Evolutionary conservation across 2,888 invertebrate genomes (phyloP).

Genomic region (Epistrophella euchroma): DNA sequence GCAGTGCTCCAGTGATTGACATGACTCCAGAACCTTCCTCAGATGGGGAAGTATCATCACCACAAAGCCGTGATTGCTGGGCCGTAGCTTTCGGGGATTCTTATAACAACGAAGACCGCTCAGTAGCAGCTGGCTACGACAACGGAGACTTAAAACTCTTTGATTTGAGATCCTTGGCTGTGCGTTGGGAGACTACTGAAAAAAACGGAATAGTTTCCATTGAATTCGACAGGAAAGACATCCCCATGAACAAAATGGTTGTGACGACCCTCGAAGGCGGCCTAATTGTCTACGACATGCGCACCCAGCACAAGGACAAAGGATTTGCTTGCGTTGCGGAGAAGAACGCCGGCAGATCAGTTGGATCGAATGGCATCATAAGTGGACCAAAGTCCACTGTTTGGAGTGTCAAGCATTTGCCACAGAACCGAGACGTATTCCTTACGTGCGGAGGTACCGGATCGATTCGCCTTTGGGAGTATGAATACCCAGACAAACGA

Average conservation of each 20-base stretch:
- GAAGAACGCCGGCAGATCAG: slow-evolving; percentile 83
- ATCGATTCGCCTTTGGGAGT: slow-evolving; percentile 97
- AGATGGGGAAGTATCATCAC: slow-evolving; percentile 85
- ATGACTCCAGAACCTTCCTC: slow-evolving; percentile 85
- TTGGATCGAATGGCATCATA: slow-evolving; percentile 83
- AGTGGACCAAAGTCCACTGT: slow-evolving; percentile 92
- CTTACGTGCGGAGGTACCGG: slow-evolving; percentile 96
- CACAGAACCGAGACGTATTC: slow-evolving; percentile 97
- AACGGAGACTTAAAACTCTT: slow-evolving; percentile 98
- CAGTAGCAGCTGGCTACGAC: slow-evolving; percentile 96
- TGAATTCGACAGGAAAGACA: slow-evolving; percentile 97
- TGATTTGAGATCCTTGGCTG: slow-evolving; percentile 92
- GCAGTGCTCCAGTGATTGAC: slow-evolving; percentile 93
- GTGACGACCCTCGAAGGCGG: slow-evolving; percentile 96
- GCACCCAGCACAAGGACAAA: slow-evolving; percentile 93
- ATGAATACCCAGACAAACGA: slow-evolving; percentile 93
- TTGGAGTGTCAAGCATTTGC: slow-evolving; percentile 94
- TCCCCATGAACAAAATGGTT: slow-evolving; percentile 96
- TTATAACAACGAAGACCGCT: slow-evolving; percentile 92
- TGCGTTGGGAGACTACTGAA: slow-evolving; percentile 95
- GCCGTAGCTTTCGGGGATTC: slow-evolving; percentile 96
- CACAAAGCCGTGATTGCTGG: slow-evolving; percentile 93
- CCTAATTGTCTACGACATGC: slow-evolving; percentile 94
- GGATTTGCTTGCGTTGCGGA: slow-evolving; percentile 90
- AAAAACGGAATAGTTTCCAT: slow-evolving; percentile 95